Conservation (phyloP, 2,888 invertebrate genomes). For the Tetragnatha montana region DNA sequence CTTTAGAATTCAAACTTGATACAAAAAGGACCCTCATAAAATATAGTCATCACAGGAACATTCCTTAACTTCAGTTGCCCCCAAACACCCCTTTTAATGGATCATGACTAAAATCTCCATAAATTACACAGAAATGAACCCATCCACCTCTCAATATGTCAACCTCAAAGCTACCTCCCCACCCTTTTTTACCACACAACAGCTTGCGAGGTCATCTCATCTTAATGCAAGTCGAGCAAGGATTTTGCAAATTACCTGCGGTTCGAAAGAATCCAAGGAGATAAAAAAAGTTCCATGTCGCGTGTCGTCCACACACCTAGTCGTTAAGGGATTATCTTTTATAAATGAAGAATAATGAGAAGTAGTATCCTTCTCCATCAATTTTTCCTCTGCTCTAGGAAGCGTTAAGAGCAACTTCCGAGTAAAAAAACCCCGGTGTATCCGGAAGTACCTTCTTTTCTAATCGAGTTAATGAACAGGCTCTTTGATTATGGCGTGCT, state of each 20-base stretch:
- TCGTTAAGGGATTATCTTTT: neutral
- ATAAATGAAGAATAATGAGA: constrained; percentile 12
- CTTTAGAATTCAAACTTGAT: too few species aligned
- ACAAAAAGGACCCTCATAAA: too few species aligned
- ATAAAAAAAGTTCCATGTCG: neutral
- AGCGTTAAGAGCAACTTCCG: neutral
- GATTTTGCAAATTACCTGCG: neutral
- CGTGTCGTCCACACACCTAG: neutral
- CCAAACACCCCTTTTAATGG: neutral
- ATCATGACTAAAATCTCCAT: neutral
- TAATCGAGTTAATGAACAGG: constrained; percentile 16
- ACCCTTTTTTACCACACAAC: neutral
- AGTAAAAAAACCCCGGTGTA: neutral
- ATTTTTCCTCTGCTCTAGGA: neutral
- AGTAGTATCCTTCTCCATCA: neutral
- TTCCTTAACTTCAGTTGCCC: too few species aligned
- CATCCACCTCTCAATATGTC: neutral
- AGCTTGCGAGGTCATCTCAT: neutral
- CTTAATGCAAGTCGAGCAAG: neutral
- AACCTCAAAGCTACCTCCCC: neutral
- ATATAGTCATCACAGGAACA: too few species aligned
- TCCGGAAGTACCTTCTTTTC: neutral
- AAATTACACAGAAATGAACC: neutral
- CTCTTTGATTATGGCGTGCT: constrained; percentile 4
- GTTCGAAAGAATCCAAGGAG: neutral